Base-by-base conservation (phyloP, 2,113 vertebrate genomes). In the Ranitomeya variabilis region DNA sequence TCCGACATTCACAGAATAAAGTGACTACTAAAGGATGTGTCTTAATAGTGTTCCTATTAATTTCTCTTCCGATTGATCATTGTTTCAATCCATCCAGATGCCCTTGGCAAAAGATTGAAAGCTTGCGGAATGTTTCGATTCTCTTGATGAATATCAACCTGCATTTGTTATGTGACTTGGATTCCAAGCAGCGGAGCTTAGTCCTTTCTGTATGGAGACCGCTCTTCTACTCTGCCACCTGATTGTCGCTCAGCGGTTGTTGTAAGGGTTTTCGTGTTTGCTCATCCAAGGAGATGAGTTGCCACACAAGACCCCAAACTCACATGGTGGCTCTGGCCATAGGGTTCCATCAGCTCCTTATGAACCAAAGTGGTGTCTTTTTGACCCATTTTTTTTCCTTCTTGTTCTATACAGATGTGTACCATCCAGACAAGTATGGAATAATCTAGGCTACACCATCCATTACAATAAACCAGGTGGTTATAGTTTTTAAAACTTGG, bases 21-120 rank as follows among this genome's bases (percentile, higher is more conserved):
- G 77, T 57, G 77, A 57, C 77, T 79, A 21, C 11, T 84, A 71
- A 55, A 23, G 83, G 67, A 57, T 74, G 37, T 67, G 37, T 85
- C 66, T 73, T 85, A 85, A 73, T 73, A 73, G 74, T 73, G 83
- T 59, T 59, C 69, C 55, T 76, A 76, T 74, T 85, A 85, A 73
- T 85, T 76, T 85, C 69, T 57, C 54, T 85, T 73, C 83, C 54
- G 54, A 76, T 85, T 85, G 83, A 74, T 85, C 69, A 76, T 83
- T 90, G 55, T 64, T 83, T 78, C 69, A 81, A 88, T 15, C 83
- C 73, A 45, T 83, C 52, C 89, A 80, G 26, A 52, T 16, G 2
- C 59, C 45, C 67, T 62, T 87, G 81, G 67, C 16, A 90, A 89
- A 90, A 89, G 57, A 51, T 2, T 89, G 37, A 16, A 67, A 90